Base-by-base conservation (phyloP, 2,797 vertebrate species). In the Malurus splendens region DNA sequence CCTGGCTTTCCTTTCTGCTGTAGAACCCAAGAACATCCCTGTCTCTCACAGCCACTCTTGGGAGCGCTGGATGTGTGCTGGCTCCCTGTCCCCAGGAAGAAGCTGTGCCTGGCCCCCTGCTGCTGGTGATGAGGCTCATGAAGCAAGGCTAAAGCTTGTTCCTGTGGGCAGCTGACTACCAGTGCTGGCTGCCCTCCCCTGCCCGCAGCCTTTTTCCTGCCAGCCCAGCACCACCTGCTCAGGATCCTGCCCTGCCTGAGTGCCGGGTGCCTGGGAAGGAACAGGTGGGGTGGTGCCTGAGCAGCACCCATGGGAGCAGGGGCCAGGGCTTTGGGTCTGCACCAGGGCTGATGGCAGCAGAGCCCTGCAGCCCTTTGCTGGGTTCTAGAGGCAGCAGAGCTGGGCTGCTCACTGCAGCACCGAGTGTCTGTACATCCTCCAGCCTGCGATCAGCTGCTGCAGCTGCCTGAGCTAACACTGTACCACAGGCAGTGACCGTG, bases 1-100 rank as follows among this genome's bases (percentile, higher is more conserved):
- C 16, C 12, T 1, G 1, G 48, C 54, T 84, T 23, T 84, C 13
- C 56, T 56, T 70, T 51, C 28, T 70, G 10, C 52, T 57, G 28
- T 20, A 52, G 39, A 71, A 45, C 44, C n/a, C 39, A 65, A 44
- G 23, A 85, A 28, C 64, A 50, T 30, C 62, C 14, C 20, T 59
- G 59, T 28, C 67, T 16, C 22, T 32, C n/a, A 14, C 23, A 59
- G 42, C 28, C 6, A 1, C 39, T 59, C 41, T 50, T 1, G 6
- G n/a, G 50, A 83, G 32, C 18, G 2, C 27, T 7, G 39, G n/a
- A 17, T 1, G 2, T 60, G 33, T 1, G n/a, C 66, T 32, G 17
- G 57, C 50, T 65, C 1, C 0, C n/a, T 65, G 1, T 54, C 36
- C 32, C 0, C 0, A 15, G 54, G 36, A 30, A 41, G 61, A 65